These are phyloP conservation scores for Cydia amplana DNA, from an alignment of 1,140 invertebrate species.

Conservation along the genomic window DNA sequence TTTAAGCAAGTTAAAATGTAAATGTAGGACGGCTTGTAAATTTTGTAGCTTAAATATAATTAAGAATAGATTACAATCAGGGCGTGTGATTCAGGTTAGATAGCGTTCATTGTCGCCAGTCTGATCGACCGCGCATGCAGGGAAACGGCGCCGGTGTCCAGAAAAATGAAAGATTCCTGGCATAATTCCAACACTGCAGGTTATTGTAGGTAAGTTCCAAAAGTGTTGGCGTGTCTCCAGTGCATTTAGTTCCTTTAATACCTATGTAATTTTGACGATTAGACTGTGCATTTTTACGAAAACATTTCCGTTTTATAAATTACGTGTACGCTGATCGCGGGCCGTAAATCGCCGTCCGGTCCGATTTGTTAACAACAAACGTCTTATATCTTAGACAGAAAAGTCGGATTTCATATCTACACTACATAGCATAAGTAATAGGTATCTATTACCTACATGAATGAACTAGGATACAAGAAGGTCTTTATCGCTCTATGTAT, in stretches of 20 bases:
- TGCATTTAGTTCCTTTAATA: slow-evolving; percentile 23
- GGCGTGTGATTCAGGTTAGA: slow-evolving; percentile 14
- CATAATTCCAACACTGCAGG: slow-evolving; percentile 56
- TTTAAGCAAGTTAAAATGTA: no score
- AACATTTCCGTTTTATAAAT: neutral
- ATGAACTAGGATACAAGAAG: no score
- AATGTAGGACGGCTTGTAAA: no score
- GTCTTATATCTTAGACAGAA: no score
- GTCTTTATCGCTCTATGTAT: no score
- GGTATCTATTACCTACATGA: no score
- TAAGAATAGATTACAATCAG: slow-evolving; percentile 23
- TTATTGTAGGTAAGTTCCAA: slow-evolving; percentile 37
- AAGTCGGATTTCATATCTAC: no score
- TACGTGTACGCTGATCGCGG: neutral
- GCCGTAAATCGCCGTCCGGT: no score
- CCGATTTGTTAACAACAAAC: no score
- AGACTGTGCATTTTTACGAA: slow-evolving; percentile 4
- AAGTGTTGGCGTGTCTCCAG: slow-evolving; percentile 31
- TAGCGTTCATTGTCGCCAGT: slow-evolving; percentile 28
- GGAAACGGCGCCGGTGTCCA: slow-evolving; percentile 20
- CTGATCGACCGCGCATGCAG: slow-evolving; percentile 5
- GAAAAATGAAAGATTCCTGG: slow-evolving; percentile 44
- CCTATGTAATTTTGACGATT: slow-evolving; percentile 12
- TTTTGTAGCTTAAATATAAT: neutral
- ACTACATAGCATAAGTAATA: no score